Conservation (phyloP, 2,888 invertebrate genomes). For the Cyrtodaria siliqua region DNA sequence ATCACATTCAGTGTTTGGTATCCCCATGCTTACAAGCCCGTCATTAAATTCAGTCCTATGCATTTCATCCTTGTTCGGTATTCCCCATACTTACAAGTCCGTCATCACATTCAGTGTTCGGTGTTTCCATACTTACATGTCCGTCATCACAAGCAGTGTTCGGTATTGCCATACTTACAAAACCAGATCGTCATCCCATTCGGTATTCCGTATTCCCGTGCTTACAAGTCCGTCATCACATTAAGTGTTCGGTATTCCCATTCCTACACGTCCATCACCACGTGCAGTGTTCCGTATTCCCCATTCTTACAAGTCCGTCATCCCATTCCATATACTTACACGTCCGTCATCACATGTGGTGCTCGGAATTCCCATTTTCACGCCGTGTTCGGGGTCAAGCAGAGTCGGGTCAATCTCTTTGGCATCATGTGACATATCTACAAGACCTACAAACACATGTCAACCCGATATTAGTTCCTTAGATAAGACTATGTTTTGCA, state of each 20-base stretch:
- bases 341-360: slow-evolving; percentile 54
- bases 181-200: slow-evolving; percentile 64
- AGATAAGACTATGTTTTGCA: too few species aligned
- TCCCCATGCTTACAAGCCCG: slow-evolving; percentile 60
- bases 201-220: slow-evolving; percentile 47
- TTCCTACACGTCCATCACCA: too few species aligned
- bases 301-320: too few species aligned
- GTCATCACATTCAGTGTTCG: too few species aligned
- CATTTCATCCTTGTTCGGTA: slow-evolving; percentile 55
- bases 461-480: too few species aligned
- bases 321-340: too few species aligned
- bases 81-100: too few species aligned
- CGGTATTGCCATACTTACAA: slow-evolving; percentile 52
- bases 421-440: background rate
- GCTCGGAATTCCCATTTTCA: slow-evolving; percentile 49
- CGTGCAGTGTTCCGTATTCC: too few species aligned
- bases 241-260: too few species aligned
- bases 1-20: slow-evolving; percentile 40
- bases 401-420: background rate
- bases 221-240: too few species aligned
- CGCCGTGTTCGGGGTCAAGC: slow-evolving; percentile 23
- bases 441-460: too few species aligned
- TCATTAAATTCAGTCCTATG: slow-evolving; percentile 49
- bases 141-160: slow-evolving; percentile 52
- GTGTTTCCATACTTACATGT: slow-evolving; percentile 45